phyloP scores from a whole-genome alignment of 2,797 vertebrate genomes.

The Somateria mollissima region DNA sequence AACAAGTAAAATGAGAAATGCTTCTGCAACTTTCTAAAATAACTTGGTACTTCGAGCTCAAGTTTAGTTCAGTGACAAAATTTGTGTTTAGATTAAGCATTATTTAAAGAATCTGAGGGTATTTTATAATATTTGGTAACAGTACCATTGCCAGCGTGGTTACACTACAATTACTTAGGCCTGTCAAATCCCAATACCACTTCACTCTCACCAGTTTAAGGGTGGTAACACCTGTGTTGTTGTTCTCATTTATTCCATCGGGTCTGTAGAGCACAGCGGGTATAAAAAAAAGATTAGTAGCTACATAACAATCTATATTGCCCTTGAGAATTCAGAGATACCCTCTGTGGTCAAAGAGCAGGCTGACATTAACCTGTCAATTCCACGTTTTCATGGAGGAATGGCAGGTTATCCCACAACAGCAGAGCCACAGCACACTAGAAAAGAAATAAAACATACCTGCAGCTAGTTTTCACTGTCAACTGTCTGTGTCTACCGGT shows the following conservation, averaged over 20 bases:
- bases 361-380: neutral
- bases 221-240: too few species aligned
- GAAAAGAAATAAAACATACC: neutral
- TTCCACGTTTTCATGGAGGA: neutral
- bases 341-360: neutral
- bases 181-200: neutral
- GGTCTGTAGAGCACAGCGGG: neutral
- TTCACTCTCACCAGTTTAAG: neutral
- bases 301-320: neutral
- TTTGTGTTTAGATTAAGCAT: neutral
- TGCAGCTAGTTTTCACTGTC: neutral
- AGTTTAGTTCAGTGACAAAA: neutral
- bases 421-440: neutral
- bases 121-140: neutral
- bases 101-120: neutral
- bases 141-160: neutral
- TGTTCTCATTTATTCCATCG: neutral
- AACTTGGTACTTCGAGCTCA: neutral
- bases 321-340: neutral
- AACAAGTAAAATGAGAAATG: neutral
- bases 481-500: neutral
- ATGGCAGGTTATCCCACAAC: fast-evolving
- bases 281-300: neutral
- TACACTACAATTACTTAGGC: neutral
- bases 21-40: neutral